A percentile compares a stretch with the other conserved stretches of the same genome.
phyloP scores from a whole-genome alignment of 2,797 vertebrate genomes.

The Podarcis siculus region DNA sequence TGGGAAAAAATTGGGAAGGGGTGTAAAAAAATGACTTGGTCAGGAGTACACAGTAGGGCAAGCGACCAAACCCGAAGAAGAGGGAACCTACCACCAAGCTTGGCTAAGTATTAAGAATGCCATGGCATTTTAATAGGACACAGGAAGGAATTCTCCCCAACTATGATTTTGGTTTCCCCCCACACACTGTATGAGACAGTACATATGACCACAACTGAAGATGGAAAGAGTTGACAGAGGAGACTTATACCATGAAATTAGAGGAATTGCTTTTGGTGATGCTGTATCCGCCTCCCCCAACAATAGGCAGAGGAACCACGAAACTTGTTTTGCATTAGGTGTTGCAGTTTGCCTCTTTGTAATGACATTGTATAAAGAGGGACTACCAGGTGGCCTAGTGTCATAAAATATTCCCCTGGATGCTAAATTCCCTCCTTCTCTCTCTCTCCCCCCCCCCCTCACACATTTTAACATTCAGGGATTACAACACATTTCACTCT shows the following conservation, averaged over 20 bases:
- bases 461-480: not conserved
- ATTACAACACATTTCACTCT: not conserved
- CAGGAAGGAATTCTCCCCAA: not conserved
- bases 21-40: not conserved
- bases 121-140: not conserved
- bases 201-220: slow-evolving; percentile 13
- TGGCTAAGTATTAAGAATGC: not conserved
- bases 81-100: not conserved
- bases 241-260: not conserved
- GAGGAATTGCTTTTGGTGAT: not conserved
- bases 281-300: not conserved
- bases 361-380: not conserved
- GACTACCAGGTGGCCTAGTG: not conserved
- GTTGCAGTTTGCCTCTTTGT: not conserved
- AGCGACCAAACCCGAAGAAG: not conserved
- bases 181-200: not conserved
- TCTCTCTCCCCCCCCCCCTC: too few species aligned
- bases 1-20: not conserved
- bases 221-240: not conserved
- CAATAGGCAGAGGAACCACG: not conserved
- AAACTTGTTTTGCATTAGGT: not conserved
- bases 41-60: not conserved
- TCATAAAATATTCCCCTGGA: too few species aligned
- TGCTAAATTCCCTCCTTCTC: too few species aligned
- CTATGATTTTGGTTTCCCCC: not conserved